phyloP scores from a whole-genome alignment of 2,113 vertebrate species.

The Peromyscus polionotus region DNA sequence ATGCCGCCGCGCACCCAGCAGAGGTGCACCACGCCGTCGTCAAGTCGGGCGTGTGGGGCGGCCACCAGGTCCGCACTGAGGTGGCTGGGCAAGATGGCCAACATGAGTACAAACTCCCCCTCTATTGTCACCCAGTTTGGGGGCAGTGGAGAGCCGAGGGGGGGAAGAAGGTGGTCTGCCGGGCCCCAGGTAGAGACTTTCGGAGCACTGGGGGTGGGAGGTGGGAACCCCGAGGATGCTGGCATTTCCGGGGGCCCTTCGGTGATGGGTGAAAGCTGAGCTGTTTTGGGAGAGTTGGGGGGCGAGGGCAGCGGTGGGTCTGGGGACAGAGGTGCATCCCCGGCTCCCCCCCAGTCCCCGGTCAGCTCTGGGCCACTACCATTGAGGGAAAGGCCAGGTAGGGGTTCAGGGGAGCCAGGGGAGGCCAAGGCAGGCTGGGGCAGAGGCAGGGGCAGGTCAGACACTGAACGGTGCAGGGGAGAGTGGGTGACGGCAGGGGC shows the following conservation, averaged over 20 bases:
- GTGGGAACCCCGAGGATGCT: not conserved
- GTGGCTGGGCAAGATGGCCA: conserved; percentile 93
- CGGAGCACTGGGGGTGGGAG: not conserved
- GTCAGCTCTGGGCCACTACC: conserved; percentile 69
- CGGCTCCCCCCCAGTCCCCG: conserved; percentile 64
- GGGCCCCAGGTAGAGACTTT: conserved; percentile 77
- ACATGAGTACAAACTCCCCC: conserved; percentile 93
- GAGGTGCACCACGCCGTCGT: conserved; percentile 94
- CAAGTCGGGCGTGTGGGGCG: conserved; percentile 91
- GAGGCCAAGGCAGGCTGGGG: conserved; percentile 49
- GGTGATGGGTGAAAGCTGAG: conserved; percentile 29
- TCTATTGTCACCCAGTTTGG: conserved; percentile 93
- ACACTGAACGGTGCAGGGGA: conserved; percentile 93
- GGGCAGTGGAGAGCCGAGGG: conserved; percentile 91
- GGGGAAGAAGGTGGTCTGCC: conserved; percentile 90
- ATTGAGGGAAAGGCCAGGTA: conserved; percentile 81
- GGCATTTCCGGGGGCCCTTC: conserved; percentile 44
- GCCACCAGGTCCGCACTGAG: conserved; percentile 92
- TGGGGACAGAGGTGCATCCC: conserved; percentile 72
- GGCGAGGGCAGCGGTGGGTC: conserved; percentile 69
- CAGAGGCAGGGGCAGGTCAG: conserved; percentile 89
- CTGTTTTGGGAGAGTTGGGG: conserved; percentile 39
- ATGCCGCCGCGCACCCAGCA: conserved; percentile 92
- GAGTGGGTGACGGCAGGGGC: conserved; percentile 87
- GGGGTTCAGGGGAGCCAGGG: conserved; percentile 85